Evolutionary conservation across 2,113 vertebrate species (phyloP).

Genomic region (Cavia porcellus): DNA sequence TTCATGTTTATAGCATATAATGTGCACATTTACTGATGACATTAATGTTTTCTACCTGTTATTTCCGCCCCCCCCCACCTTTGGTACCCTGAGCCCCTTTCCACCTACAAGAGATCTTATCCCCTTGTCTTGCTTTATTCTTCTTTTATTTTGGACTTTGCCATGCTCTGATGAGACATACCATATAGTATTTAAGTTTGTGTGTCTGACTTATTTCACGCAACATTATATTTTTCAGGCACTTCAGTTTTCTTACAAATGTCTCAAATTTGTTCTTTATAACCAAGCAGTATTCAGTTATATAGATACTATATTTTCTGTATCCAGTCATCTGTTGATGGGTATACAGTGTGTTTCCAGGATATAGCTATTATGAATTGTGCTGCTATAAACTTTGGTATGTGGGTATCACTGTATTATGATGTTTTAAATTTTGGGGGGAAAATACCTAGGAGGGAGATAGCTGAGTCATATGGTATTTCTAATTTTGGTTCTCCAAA

Average conservation of each 20-base stretch:
- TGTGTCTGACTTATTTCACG: background rate
- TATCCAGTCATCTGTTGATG: too few relatives aligned
- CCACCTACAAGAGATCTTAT: background rate
- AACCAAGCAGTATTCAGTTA: too few relatives aligned
- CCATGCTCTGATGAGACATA: background rate
- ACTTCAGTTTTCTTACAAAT: background rate
- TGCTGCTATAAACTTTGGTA: background rate
- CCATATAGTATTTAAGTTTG: background rate
- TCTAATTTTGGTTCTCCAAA: background rate
- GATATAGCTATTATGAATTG: too few relatives aligned
- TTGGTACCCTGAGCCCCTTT: background rate
- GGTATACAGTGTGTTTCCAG: too few relatives aligned
- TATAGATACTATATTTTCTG: too few relatives aligned
- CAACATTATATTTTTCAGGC: background rate
- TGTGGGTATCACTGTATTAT: background rate
- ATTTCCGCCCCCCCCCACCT: background rate
- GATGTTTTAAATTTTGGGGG: background rate
- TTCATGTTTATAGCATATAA: background rate
- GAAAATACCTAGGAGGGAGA: background rate
- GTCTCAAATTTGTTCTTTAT: background rate
- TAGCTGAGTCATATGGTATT: background rate
- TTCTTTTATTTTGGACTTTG: background rate
- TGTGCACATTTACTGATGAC: background rate
- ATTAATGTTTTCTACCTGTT: background rate
- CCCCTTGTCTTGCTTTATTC: background rate